Conservation (phyloP, 1,140 invertebrate genomes). For the Heliconius congener region DNA sequence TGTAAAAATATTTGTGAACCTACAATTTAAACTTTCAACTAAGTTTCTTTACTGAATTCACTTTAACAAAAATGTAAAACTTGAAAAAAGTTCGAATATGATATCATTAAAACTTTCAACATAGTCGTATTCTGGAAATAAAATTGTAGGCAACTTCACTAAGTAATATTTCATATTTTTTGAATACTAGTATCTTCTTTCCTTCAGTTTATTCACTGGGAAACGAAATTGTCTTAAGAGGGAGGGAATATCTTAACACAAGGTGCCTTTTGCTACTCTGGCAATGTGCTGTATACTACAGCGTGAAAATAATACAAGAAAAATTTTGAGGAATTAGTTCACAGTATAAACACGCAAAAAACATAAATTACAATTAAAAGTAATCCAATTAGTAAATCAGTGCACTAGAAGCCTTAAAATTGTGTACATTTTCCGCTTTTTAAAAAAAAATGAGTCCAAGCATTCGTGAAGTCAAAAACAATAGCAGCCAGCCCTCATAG, state of each 20-base stretch:
- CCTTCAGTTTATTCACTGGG: too few species aligned
- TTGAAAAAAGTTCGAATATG: slow-evolving; percentile 2
- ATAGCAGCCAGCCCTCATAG: background rate
- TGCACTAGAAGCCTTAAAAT: background rate
- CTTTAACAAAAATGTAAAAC: slow-evolving; percentile 4
- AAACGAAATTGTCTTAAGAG: too few species aligned
- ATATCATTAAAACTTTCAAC: slow-evolving; percentile 13
- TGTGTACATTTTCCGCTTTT: background rate
- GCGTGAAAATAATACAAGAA: background rate
- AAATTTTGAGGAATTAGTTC: too few species aligned
- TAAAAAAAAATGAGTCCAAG: slow-evolving; percentile 10
- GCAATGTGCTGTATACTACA: background rate
- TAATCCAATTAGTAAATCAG: slow-evolving; percentile 5
- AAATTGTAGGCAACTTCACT: background rate
- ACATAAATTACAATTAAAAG: background rate
- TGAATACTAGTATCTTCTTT: background rate
- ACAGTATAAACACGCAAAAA: background rate
- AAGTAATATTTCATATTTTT: background rate
- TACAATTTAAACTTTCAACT: background rate
- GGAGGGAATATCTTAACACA: background rate
- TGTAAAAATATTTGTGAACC: background rate
- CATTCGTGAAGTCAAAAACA: background rate
- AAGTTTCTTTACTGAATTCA: slow-evolving; percentile 6
- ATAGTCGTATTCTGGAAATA: background rate
- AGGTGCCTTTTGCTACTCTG: background rate